These are phyloP conservation scores for Pachyseris speciosa DNA, from an alignment of 64 coral and sea anemone species.

Conservation along the genomic window DNA sequence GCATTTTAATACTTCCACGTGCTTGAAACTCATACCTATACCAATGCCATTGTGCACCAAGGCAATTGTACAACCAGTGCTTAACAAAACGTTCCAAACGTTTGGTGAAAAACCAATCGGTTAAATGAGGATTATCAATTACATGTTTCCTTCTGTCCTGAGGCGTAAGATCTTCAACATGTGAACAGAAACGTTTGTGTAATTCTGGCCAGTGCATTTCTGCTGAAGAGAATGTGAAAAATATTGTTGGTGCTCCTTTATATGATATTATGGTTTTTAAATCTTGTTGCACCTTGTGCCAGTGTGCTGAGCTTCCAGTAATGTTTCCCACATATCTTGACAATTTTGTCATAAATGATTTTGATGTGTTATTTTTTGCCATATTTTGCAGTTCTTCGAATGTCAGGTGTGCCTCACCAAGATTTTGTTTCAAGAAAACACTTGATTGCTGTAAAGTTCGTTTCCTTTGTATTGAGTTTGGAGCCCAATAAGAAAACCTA, in stretches of 20 bases:
- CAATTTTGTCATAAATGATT: background rate
- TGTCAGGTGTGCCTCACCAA: slow-evolving; percentile 6
- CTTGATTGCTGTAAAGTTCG: slow-evolving; percentile 2
- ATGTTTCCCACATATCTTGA: slow-evolving; percentile 4
- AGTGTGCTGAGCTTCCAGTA: background rate
- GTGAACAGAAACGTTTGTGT: background rate
- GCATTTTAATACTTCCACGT: too few species aligned
- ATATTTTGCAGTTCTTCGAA: background rate
- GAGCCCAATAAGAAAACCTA: slow-evolving; percentile 29
- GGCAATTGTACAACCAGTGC: background rate
- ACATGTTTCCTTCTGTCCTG: slow-evolving; percentile 20
- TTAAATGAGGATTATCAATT: too few species aligned
- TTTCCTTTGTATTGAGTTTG: slow-evolving; percentile 24
- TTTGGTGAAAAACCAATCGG: slow-evolving; percentile 43
- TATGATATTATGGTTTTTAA: slow-evolving; percentile 15
- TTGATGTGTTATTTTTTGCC: background rate
- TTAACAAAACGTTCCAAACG: slow-evolving; percentile 11
- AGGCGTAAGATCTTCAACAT: background rate
- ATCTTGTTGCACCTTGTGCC: too few species aligned
- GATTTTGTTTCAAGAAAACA: slow-evolving; percentile 35
- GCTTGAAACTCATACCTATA: too few species aligned
- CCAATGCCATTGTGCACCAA: slow-evolving; percentile 34
- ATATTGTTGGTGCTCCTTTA: background rate
- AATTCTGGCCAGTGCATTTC: slow-evolving; percentile 21
- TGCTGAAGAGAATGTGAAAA: too few species aligned